phyloP scores from a whole-genome alignment of 2,888 invertebrate genomes.

The Coenonympha arcania region DNA sequence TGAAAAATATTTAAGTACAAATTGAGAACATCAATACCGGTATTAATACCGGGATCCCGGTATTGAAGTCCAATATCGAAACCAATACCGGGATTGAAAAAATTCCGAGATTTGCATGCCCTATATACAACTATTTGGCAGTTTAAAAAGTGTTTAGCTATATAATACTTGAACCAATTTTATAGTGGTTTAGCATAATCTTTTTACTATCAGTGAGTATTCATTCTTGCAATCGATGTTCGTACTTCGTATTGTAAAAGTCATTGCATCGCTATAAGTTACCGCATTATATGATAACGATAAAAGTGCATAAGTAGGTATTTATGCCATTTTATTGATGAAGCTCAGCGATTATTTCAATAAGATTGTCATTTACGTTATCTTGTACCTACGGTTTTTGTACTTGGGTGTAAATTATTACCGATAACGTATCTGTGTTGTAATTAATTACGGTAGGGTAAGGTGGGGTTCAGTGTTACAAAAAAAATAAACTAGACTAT shows the following conservation, averaged over 20 bases:
- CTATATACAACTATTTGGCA: too few species aligned
- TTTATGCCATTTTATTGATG: neutral
- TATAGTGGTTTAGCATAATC: neutral
- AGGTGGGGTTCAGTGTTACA: too few species aligned
- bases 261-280: neutral
- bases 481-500: too few species aligned
- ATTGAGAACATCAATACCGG: too few species aligned
- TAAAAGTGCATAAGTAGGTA: neutral
- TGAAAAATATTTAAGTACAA: too few species aligned
- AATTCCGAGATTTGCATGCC: too few species aligned
- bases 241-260: neutral
- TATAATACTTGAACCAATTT: too few species aligned
- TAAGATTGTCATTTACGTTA: constrained; percentile 4
- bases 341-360: neutral
- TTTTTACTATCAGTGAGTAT: neutral
- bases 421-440: constrained; percentile 26
- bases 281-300: neutral
- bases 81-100: too few species aligned
- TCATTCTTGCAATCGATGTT: neutral
- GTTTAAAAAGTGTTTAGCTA: too few species aligned
- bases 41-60: too few species aligned
- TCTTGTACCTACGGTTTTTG: constrained; percentile 1
- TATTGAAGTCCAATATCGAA: too few species aligned
- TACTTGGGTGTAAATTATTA: constrained; percentile 28
- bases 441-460: constrained; percentile 7